Conservation (phyloP, 2,888 invertebrate species). For the Luperina testacea region DNA sequence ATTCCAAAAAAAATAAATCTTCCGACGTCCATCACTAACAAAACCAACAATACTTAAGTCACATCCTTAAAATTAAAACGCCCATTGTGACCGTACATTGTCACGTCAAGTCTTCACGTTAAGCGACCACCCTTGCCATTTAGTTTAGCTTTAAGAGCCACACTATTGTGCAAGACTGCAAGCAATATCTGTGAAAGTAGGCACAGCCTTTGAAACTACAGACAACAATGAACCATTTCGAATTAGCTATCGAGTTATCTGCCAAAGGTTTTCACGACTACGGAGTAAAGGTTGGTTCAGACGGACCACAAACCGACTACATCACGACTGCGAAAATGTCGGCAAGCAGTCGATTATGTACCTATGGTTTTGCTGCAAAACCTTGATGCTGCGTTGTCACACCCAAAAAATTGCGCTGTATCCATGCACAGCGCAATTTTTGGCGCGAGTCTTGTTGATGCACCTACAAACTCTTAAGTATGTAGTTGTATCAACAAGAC, state of each 20-base stretch:
- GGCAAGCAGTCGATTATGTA: background rate
- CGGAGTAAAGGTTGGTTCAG: constrained; percentile 29
- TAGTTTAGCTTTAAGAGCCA: constrained; percentile 68
- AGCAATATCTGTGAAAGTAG: constrained; percentile 83
- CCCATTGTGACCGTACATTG: constrained; percentile 47
- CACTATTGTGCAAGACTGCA: constrained; percentile 81
- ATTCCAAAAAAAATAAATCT: constrained; percentile 8
- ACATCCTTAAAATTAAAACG: constrained; percentile 52
- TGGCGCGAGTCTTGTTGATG: background rate
- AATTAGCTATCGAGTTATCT: constrained; percentile 89
- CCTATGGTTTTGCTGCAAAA: background rate
- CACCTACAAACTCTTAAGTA: background rate
- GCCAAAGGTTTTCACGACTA: constrained; percentile 81
- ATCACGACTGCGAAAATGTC: background rate
- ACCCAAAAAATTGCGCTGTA: background rate
- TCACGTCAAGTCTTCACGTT: constrained; percentile 38
- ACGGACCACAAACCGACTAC: background rate
- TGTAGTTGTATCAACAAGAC: background rate
- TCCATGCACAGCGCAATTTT: background rate
- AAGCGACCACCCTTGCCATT: constrained; percentile 67
- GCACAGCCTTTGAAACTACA: constrained; percentile 83
- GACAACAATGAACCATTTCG: constrained; percentile 88
- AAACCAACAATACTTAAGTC: constrained; percentile 31
- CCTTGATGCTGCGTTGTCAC: background rate
- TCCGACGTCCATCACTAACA: background rate